These are phyloP conservation scores for Hesperophylax magnus DNA, from an alignment of 1,140 invertebrate genomes.

Conservation along the genomic window DNA sequence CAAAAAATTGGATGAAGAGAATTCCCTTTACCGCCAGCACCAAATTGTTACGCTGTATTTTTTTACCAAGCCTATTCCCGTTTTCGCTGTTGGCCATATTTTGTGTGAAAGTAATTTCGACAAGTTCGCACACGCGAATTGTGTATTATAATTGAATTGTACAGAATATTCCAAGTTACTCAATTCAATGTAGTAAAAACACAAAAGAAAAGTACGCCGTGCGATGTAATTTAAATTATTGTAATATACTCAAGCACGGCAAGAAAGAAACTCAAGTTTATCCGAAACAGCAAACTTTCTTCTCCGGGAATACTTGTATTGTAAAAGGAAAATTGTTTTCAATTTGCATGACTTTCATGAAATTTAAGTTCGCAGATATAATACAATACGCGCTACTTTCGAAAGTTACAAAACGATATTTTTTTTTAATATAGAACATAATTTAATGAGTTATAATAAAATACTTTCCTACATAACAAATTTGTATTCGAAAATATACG, in stretches of 20 bases:
- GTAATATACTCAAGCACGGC: constrained; percentile 11
- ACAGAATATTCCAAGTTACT: constrained; percentile 1
- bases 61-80: constrained; percentile 4
- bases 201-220: constrained; percentile 12
- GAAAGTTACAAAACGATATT: too few relatives aligned
- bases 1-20: neutral
- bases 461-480: too few relatives aligned
- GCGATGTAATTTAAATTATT: constrained; percentile 34
- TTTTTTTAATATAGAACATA: too few relatives aligned
- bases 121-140: constrained; percentile 28
- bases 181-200: constrained; percentile 29
- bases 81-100: constrained; percentile 18
- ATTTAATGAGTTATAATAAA: too few relatives aligned
- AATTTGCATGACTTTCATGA: too few relatives aligned
- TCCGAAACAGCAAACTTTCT: too few relatives aligned
- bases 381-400: too few relatives aligned
- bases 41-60: constrained; percentile 1
- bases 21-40: neutral
- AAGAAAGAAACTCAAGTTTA: too few relatives aligned
- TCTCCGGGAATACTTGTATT: too few relatives aligned
- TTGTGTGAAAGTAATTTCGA: constrained; percentile 35
- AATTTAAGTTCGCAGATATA: too few relatives aligned
- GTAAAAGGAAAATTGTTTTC: too few relatives aligned
- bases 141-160: constrained; percentile 37
- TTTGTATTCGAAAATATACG: too few relatives aligned